A percentile compares a stretch with the other conserved stretches of the same genome.
Conservation (phyloP, 2,113 vertebrate species). For the Parotia lawesii region DNA sequence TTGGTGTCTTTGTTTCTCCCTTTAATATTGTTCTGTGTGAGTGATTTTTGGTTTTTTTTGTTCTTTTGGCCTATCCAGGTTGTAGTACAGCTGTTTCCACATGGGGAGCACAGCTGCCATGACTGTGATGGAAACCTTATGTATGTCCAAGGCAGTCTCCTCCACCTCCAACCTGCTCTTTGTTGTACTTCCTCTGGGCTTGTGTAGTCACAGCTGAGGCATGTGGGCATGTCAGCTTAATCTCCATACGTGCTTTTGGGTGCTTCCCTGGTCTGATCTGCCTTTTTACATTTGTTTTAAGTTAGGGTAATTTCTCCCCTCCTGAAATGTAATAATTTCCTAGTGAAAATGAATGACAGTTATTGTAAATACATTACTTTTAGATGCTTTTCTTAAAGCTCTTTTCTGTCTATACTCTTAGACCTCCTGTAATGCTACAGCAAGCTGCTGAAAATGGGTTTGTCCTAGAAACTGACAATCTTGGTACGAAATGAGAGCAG, state of each 20-base stretch:
- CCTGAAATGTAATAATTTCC: slow-evolving; percentile 6
- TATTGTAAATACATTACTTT: slow-evolving; percentile 15
- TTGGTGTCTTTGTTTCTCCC: neutral
- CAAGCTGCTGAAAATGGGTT: neutral
- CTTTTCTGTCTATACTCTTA: neutral
- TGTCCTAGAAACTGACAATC: neutral
- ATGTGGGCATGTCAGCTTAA: neutral
- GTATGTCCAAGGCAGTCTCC: neutral
- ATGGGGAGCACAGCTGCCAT: neutral
- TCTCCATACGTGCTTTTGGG: neutral
- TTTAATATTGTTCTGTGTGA: neutral
- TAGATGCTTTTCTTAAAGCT: slow-evolving; percentile 12
- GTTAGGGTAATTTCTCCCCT: neutral
- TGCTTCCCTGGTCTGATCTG: neutral
- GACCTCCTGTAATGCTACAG: neutral
- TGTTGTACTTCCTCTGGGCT: neutral
- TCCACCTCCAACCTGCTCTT: neutral
- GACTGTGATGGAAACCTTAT: neutral
- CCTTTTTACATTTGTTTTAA: slow-evolving; percentile 27
- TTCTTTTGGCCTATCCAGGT: neutral
- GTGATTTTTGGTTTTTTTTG: neutral
- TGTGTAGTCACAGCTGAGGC: neutral
- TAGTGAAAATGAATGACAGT: slow-evolving; percentile 24
- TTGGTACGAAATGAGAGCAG: neutral
- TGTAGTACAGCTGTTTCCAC: neutral